These are phyloP conservation scores for Calidris pugnax DNA, from an alignment of 2,113 vertebrate genomes.

Conservation along the genomic window DNA sequence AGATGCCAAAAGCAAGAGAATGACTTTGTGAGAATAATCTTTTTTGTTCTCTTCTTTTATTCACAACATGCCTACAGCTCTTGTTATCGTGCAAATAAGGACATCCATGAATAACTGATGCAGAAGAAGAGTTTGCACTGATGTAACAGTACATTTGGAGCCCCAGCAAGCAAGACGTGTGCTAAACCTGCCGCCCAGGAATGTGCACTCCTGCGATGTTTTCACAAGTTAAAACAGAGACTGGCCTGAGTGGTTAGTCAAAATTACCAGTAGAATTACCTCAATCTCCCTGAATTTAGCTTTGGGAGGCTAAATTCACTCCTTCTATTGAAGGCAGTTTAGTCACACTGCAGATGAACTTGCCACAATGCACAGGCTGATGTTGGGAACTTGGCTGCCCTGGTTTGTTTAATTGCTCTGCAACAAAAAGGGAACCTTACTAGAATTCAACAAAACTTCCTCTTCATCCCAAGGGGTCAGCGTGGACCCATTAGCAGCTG, in stretches of 20 bases:
- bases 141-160: neutral
- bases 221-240: neutral
- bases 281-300: neutral
- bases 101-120: neutral
- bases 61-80: neutral
- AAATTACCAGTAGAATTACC: neutral
- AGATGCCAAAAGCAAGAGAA: neutral
- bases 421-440: conserved; percentile 5
- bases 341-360: neutral
- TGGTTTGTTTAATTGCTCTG: conserved; percentile 7
- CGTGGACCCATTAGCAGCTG: neutral
- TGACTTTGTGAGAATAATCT: neutral
- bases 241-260: neutral
- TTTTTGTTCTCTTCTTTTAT: neutral
- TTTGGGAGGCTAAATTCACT: neutral
- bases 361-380: neutral
- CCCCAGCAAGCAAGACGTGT: neutral
- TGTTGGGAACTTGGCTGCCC: neutral
- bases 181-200: neutral
- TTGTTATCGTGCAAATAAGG: neutral
- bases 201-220: neutral
- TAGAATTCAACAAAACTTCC: conserved; percentile 40
- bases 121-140: neutral
- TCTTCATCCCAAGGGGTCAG: neutral
- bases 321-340: neutral